Percentiles rank a stretch among this genome's conserved stretches.
These are phyloP conservation scores for Euwallacea fornicatus DNA, from an alignment of 1,140 invertebrate species.

Conservation along the genomic window DNA sequence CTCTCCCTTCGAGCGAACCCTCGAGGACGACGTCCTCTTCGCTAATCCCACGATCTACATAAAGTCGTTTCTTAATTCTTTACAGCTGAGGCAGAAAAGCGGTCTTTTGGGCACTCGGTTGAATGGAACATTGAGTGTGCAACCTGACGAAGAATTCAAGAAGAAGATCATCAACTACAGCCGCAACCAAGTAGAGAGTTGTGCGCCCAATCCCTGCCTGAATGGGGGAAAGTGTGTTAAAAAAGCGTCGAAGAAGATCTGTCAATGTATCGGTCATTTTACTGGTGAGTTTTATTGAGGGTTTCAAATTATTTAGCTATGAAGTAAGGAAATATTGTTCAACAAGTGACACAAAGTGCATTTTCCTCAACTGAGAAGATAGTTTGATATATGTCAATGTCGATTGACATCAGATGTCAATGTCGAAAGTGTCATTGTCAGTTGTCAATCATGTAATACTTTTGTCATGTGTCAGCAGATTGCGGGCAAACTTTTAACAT, in stretches of 20 bases:
- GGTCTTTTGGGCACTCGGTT: conserved; percentile 55
- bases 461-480: too few species aligned
- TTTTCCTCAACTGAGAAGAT: too few species aligned
- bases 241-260: conserved; percentile 57
- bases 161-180: conserved; percentile 61
- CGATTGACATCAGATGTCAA: too few species aligned
- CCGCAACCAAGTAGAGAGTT: conserved; percentile 63
- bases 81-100: conserved; percentile 59
- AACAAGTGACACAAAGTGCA: too few species aligned
- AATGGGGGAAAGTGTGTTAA: conserved; percentile 65
- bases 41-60: conserved; percentile 58
- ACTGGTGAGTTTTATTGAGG: conserved; percentile 55
- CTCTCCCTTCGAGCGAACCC: conserved; percentile 13
- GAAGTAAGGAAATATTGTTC: too few species aligned
- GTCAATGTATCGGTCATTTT: conserved; percentile 66
- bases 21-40: conserved; percentile 44
- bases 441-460: too few species aligned
- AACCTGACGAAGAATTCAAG: conserved; percentile 60
- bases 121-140: conserved; percentile 57
- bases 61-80: conserved; percentile 63
- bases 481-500: too few species aligned
- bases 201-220: conserved; percentile 69
- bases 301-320: too few species aligned
- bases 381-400: too few species aligned
- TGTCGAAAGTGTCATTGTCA: too few species aligned